Base-by-base conservation (phyloP, 2,113 vertebrate species). In the Sapajus apella region DNA sequence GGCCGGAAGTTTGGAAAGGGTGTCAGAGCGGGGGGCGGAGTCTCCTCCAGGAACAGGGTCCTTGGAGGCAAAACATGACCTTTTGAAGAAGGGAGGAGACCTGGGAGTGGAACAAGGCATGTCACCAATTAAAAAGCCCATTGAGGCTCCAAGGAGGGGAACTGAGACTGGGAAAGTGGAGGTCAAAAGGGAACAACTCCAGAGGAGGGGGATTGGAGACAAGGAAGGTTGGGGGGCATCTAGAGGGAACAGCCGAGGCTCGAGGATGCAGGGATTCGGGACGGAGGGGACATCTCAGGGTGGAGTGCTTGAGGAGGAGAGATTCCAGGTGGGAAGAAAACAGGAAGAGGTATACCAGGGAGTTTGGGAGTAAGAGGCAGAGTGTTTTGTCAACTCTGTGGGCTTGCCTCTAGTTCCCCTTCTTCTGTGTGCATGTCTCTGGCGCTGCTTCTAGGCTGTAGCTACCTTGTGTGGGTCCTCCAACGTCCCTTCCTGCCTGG, bases 381-480 rank as follows among this genome's bases (percentile, higher is more conserved):
- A 58, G 37, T 21, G 17, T 37, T 35, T 23, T 64, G 27, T 82
- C 64, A 84, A 2, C 32, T 66, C 21, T 45, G 52, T 47, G 81
- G 52, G 23, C 64, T n/a, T 75, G 72, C 61, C 30, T 70, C 75
- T 32, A 1, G 40, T 17, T 86, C 25, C 56, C n/a, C 55, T 96
- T 37, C 43, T 45, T 1, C 0, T 2, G 0, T 0, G 5, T 20
- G 35, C 32, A 2, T 68, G 3, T 40, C 75, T 45, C 87, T 80
- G 86, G 87, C 90, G 87, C 92, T 89, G 87, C 92, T 92, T 79
- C 90, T 79, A 95, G 85, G 23, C 82, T 70, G 20, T 70, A 40
- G 70, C 83, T 91, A 45, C 77, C 61, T 73, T 9, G 12, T 25
- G 7, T 68, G 12, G 3, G 10, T 43, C 56, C 81, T 76, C 43